Conservation (phyloP, 2,797 vertebrate genomes). For the Myotis pilosus region DNA sequence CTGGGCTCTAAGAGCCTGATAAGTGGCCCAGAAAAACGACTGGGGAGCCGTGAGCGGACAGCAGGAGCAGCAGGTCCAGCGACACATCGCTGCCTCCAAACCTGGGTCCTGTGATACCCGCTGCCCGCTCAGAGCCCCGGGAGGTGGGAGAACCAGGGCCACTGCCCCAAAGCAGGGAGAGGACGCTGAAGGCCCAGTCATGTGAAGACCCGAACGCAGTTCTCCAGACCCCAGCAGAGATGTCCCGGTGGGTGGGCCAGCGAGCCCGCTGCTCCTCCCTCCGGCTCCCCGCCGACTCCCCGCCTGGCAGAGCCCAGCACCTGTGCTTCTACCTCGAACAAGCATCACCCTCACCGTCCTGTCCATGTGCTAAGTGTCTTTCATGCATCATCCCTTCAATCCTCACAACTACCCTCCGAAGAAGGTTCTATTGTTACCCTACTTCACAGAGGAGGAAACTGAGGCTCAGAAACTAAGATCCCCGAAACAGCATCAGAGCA, state of each 20-base stretch:
- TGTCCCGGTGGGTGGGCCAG: not conserved
- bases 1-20: not conserved
- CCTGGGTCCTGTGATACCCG: not conserved
- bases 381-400: not conserved
- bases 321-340: not conserved
- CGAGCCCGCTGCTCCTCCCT: not conserved
- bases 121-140: not conserved
- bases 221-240: not conserved
- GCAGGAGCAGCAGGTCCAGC: not conserved
- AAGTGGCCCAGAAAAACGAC: not conserved
- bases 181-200: not conserved
- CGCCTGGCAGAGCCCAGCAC: not conserved
- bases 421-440: not conserved
- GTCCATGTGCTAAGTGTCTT: fast-evolving
- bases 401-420: not conserved
- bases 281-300: fast-evolving
- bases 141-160: not conserved
- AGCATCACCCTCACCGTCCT: not conserved
- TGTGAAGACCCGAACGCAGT: not conserved
- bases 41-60: fast-evolving
- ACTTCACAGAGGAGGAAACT: not conserved
- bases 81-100: not conserved
- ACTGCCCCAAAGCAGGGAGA: not conserved
- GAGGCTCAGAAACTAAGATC: not conserved
- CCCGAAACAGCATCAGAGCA: not conserved